A percentile compares a stretch with the other conserved stretches of the same genome.
Evolutionary conservation across 2,888 invertebrate species (phyloP).

Genomic region (Chromoteleia sp.): DNA sequence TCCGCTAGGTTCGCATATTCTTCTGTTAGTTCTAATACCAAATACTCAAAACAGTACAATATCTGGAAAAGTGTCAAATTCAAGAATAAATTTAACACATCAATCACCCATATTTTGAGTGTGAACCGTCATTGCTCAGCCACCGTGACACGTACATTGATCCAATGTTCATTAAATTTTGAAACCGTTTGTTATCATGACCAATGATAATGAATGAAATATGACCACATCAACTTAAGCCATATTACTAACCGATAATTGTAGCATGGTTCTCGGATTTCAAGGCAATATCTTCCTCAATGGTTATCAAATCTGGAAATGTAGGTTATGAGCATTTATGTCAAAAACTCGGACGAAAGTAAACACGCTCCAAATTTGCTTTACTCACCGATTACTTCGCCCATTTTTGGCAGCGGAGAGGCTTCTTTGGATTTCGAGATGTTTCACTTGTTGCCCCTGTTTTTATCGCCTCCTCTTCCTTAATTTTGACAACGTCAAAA

Average conservation of each 20-base stretch:
- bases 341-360: slow-evolving; percentile 7
- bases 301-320: slow-evolving; percentile 76
- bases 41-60: no score
- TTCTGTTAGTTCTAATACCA: no score
- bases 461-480: not conserved
- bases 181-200: not conserved
- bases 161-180: not conserved
- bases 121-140: not conserved
- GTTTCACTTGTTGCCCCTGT: not conserved
- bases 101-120: not conserved
- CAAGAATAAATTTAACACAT: no score
- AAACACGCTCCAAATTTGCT: not conserved
- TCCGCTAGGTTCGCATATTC: no score
- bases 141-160: not conserved
- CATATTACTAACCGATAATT: slow-evolving; percentile 45
- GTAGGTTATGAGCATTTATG: slow-evolving; percentile 41
- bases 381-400: slow-evolving; percentile 48
- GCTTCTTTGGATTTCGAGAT: not conserved
- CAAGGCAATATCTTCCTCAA: slow-evolving; percentile 71
- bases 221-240: not conserved
- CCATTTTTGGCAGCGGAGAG: slow-evolving; percentile 28
- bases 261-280: slow-evolving; percentile 51
- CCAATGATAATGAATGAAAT: not conserved
- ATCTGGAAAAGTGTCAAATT: no score
- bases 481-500: slow-evolving; percentile 16